A percentile compares a stretch with the other conserved stretches of the same genome.
Evolutionary conservation across 2,113 vertebrate genomes (phyloP).

Genomic region (Apodemus sylvaticus): DNA sequence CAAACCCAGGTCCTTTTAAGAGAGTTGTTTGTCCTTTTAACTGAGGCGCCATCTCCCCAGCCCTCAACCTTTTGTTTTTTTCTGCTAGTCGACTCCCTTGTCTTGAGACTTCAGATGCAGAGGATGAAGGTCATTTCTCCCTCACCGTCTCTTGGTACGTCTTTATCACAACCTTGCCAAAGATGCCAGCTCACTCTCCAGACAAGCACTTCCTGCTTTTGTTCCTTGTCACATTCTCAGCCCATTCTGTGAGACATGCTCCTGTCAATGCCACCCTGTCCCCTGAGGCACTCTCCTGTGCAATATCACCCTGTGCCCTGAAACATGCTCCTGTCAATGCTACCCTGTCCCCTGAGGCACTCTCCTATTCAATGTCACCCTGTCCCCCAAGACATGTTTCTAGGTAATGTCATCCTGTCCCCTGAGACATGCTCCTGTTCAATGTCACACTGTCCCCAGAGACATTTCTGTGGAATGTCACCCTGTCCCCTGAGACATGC

Average conservation of each 20-base stretch:
- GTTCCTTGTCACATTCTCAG: not conserved
- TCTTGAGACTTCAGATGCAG: not conserved
- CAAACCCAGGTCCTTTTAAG: not conserved
- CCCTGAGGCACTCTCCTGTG: no score
- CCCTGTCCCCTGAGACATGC: no score
- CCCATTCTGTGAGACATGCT: no score
- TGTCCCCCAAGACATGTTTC: not conserved
- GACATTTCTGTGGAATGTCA: not conserved
- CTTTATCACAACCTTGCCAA: not conserved
- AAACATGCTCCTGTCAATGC: no score
- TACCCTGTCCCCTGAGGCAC: no score
- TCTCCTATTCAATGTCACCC: not conserved
- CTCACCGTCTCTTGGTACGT: accelerated
- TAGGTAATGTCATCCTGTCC: no score
- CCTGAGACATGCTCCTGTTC: no score
- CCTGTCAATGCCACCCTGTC: no score
- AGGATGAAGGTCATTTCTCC: not conserved
- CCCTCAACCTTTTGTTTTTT: not conserved
- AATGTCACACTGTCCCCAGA: no score
- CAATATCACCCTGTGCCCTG: not conserved
- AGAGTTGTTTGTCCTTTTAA: not conserved
- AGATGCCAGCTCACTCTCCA: no score
- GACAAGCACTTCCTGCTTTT: not conserved
- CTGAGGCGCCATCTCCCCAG: no score
- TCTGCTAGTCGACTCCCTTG: not conserved